Base-by-base conservation (phyloP, 2,113 vertebrate genomes). In the Burhinus bistriatus region DNA sequence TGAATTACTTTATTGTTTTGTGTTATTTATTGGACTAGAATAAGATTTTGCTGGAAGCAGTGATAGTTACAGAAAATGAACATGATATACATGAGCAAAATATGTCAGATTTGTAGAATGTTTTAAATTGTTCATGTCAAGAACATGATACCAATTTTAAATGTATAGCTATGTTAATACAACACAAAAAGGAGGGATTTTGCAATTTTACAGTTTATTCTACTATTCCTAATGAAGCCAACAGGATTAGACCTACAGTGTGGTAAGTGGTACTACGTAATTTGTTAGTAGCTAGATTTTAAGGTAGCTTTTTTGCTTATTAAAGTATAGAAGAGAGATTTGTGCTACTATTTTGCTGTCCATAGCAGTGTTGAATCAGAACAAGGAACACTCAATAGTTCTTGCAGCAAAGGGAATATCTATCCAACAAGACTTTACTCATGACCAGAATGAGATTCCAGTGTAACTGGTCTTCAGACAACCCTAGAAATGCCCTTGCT, bases 21-120 rank as follows among this genome's bases (percentile, higher is more conserved):
- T 95, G 83, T 92, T 96, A 45, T 91, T 97, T 97, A 89, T 95
- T 94, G 83, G 15, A 58, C 80, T 83, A 45, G 51, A 94, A 77
- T 90, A 88, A 75, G 81, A 78, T 80, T 92, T 96, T 90, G 65
- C 84, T 27, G 42, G 54, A 93, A 87, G 57, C n/a, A 66, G 47
- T 47, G 42, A 66, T 87, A 57, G 7, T 87, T 83, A 78, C 14
- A 59, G 34, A 54, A 58, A 87, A 71, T 38, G 16, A 90, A 52
- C 25, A 18, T 1, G 2, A n/a, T 78, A 12, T 23, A 30, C 45
- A 36, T 87, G 17, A 89, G 58, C 32, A 87, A 89, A 90, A 61
- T 19, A 19, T 38, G 44, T 87, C 61, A 79, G 27, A 61, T 89
- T 82, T 70, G n/a, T 77, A 64, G 34, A 68, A 69, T 22, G 34